Evolutionary conservation across 1,140 invertebrate genomes (phyloP).

Genomic region (Drosophila nigrodunni): DNA sequence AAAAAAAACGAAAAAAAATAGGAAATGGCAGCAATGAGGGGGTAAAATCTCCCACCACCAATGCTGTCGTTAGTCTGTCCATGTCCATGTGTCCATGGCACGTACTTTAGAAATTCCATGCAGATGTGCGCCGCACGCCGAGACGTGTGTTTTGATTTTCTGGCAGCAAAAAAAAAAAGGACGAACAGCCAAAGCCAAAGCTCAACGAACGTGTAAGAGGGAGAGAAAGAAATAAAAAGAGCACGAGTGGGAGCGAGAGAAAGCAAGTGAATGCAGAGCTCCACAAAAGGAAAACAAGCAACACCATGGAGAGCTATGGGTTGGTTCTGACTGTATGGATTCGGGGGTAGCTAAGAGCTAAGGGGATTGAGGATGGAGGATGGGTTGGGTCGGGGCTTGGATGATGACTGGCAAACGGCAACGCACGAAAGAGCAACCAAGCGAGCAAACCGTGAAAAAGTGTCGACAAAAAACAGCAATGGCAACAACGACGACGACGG

Average conservation of each 20-base stretch:
- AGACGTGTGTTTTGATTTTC: slow-evolving; percentile 83
- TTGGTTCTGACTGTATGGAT: background rate
- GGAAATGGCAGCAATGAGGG: slow-evolving; percentile 3
- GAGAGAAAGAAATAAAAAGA: slow-evolving; percentile 55
- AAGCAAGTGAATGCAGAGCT: slow-evolving; percentile 19
- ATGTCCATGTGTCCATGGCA: slow-evolving; percentile 62
- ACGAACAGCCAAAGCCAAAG: slow-evolving; percentile 53
- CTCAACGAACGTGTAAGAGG: slow-evolving; percentile 61
- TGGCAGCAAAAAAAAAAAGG: slow-evolving; percentile 30
- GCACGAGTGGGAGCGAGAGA: slow-evolving; percentile 33
- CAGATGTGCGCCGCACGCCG: slow-evolving; percentile 81
- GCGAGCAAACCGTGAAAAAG: slow-evolving; percentile 82
- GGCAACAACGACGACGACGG: slow-evolving; percentile 31
- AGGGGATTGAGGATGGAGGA: slow-evolving; percentile 11
- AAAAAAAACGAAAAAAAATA: slow-evolving; percentile 27
- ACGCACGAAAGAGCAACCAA: slow-evolving; percentile 82
- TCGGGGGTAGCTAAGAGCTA: slow-evolving; percentile 7
- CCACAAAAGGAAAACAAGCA: slow-evolving; percentile 58
- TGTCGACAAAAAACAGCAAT: slow-evolving; percentile 78
- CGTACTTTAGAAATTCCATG: slow-evolving; percentile 83
- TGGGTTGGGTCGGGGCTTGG: background rate
- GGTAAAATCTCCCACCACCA: slow-evolving; percentile 7
- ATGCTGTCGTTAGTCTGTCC: slow-evolving; percentile 30
- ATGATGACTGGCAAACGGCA: slow-evolving; percentile 52
- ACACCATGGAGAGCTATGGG: slow-evolving; percentile 34